Evolutionary conservation across 2,888 invertebrate species (phyloP), one percentile per base, ranked within the genome.

Genomic region (Eulithis testata): DNA sequence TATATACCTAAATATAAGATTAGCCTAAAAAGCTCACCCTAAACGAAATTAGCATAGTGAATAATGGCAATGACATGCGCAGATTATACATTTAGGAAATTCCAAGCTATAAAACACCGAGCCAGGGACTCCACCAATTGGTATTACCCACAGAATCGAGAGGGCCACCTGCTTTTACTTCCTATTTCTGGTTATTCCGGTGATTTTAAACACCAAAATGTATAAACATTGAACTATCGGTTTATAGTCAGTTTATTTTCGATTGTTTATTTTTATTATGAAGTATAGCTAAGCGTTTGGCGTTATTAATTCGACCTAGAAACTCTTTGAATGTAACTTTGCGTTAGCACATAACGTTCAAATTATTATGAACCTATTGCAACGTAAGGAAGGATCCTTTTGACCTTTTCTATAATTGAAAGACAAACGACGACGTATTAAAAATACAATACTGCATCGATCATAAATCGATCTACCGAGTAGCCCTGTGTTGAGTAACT

Each of bases 331-430:
- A 50, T 50, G 11, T 21, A 27, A 9, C 11, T 27, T 50, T 21
- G 4, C 3, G 11, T 50, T 7, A 47, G 3, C 47, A 21, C 21
- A 49, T 9, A 21, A 8, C 21, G 1, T 4, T 9, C 9, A 21
- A 1, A 40, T 11, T 40, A 40, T 21, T n/a, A 44, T 44, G 0
- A 4, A 44, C 44, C 5, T 44, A 44, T 44, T n/a, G 21, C 47
- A 14, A 47, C 11, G 14, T 14, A 47, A 47, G 21, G 9, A 47
- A 47, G 21, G 9, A 47, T 47, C 14, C 21, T 47, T 2, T 47
- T 27, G 72, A 77, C 73, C 70, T 76, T 75, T 75, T 69, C 47
- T 73, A 69, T 71, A 72, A 60, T 69, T 73, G 66, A 2, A 21
- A 21, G 21, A 21, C 21, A 2, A 21, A 75, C 71, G 71, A 78